Evolutionary conservation across 2,888 invertebrate genomes (phyloP).

Genomic region (Frankliniella fusca): DNA sequence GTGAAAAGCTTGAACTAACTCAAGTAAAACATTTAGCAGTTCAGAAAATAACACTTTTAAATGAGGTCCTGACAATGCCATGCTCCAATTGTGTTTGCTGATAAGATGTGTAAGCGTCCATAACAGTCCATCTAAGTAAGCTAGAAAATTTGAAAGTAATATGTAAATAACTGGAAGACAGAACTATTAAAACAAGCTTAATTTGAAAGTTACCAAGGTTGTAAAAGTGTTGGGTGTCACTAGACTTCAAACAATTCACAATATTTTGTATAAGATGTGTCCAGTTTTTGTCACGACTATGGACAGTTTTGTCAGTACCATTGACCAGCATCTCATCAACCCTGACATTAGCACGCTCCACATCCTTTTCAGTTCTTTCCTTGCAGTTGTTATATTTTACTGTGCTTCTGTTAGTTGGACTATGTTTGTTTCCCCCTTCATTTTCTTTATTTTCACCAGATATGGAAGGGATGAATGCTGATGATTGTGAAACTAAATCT

Average conservation of each 20-base stretch:
- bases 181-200: background rate
- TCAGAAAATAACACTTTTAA: slow-evolving; percentile 37
- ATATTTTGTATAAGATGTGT: slow-evolving; percentile 49
- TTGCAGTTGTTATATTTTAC: background rate
- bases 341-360: background rate
- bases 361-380: background rate
- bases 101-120: slow-evolving; percentile 52
- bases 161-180: background rate
- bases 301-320: background rate
- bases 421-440: background rate
- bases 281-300: slow-evolving; percentile 43
- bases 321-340: background rate
- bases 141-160: slow-evolving; percentile 43
- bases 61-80: slow-evolving; percentile 36
- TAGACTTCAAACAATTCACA: slow-evolving; percentile 51
- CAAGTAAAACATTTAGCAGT: slow-evolving; percentile 51
- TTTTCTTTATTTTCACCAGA: background rate
- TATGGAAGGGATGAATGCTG: background rate
- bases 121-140: slow-evolving; percentile 52
- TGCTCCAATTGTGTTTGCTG: slow-evolving; percentile 50
- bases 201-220: slow-evolving; percentile 50
- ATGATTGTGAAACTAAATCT: background rate
- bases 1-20: slow-evolving; percentile 54
- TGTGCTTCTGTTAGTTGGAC: background rate
- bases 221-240: slow-evolving; percentile 54